Evolutionary conservation across 1,140 invertebrate species (phyloP).

Genomic region (Temnothorax curvispinosus): DNA sequence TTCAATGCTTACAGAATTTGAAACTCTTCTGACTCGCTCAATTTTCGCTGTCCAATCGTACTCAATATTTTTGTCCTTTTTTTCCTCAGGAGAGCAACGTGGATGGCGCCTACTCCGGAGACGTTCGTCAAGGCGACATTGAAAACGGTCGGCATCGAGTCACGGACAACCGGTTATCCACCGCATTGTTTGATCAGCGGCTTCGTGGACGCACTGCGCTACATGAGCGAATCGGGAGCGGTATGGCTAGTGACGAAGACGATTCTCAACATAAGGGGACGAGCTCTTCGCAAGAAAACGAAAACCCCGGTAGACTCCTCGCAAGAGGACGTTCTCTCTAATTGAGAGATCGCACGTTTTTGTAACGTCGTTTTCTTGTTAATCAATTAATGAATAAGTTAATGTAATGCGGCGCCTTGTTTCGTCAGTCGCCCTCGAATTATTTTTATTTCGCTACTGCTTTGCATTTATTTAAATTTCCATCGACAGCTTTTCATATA

Average conservation of each 20-base stretch:
- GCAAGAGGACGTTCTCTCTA: not conserved
- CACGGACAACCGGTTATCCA: constrained; percentile 92
- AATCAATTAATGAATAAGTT: not conserved
- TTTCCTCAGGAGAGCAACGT: constrained; percentile 87
- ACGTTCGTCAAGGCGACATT: constrained; percentile 92
- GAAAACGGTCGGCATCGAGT: constrained; percentile 91
- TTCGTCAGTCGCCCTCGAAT: not conserved
- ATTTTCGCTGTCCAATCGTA: not conserved
- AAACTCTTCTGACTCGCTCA: not conserved
- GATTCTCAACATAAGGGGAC: constrained; percentile 87
- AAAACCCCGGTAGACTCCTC: not conserved
- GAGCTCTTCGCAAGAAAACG: constrained; percentile 81
- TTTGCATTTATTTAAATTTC: not conserved
- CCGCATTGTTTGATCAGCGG: constrained; percentile 90
- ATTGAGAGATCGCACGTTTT: not conserved
- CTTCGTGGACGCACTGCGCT: constrained; percentile 84
- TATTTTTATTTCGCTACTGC: not conserved
- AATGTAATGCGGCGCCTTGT: not conserved
- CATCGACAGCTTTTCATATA: not conserved
- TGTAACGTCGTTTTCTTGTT: not conserved
- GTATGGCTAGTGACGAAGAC: constrained; percentile 87
- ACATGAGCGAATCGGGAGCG: constrained; percentile 85
- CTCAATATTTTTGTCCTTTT: not conserved
- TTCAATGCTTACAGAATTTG: not conserved
- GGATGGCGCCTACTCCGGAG: constrained; percentile 92